A percentile compares a stretch with the other conserved stretches of the same genome.
These are phyloP conservation scores for Nothocercus julius DNA, from an alignment of 2,113 vertebrate species.

Conservation along the genomic window DNA sequence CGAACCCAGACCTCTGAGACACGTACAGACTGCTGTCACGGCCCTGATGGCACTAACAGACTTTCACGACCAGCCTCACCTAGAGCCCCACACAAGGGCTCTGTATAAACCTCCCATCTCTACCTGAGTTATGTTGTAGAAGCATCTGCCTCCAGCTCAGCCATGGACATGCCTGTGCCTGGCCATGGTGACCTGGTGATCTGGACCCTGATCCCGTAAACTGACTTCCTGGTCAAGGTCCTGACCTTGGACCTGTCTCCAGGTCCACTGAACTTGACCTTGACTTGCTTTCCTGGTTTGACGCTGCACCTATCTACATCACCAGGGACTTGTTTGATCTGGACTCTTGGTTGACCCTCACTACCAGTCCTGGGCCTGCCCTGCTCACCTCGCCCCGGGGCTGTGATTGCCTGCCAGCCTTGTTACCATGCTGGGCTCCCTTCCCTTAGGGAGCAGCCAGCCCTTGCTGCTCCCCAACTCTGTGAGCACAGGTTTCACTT, in stretches of 20 bases:
- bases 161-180: fast-evolving
- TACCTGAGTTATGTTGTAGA: neutral
- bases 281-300: fast-evolving
- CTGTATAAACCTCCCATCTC: neutral
- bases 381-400: fast-evolving
- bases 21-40: neutral
- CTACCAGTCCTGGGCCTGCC: neutral
- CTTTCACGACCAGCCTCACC: neutral
- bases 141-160: neutral
- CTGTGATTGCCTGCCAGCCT: neutral
- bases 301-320: neutral
- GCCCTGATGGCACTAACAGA: neutral
- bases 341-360: neutral
- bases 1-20: neutral
- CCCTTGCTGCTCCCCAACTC: neutral
- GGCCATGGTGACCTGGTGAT: too few relatives aligned
- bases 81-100: fast-evolving
- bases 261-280: neutral
- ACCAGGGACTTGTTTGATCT: neutral
- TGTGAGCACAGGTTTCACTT: neutral
- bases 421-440: neutral
- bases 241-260: neutral
- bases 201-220: neutral
- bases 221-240: neutral
- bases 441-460: neutral